phyloP scores from a whole-genome alignment of 2,113 vertebrate species.

The Paramisgurnus dabryanus region DNA sequence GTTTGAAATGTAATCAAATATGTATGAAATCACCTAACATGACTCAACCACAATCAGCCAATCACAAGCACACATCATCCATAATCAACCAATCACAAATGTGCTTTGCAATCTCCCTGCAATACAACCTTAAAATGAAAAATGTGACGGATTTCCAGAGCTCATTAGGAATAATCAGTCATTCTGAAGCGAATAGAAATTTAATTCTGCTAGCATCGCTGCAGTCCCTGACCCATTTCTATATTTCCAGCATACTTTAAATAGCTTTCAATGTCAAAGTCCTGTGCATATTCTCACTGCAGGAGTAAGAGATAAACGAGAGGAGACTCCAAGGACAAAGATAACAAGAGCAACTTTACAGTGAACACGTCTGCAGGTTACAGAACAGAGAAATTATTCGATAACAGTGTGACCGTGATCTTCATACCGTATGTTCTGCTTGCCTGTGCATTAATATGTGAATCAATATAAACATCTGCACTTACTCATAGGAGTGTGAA shows the following conservation, averaged over 20 bases:
- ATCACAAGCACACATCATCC: not conserved
- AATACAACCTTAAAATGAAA: not conserved
- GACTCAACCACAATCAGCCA: too few relatives aligned
- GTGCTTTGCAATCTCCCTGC: not conserved
- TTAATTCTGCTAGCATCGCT: conserved; percentile 27
- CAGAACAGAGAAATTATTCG: not conserved
- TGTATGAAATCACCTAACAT: not conserved
- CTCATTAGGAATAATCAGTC: conserved; percentile 32
- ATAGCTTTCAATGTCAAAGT: conserved; percentile 69
- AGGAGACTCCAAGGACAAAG: conserved; percentile 31
- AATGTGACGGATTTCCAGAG: not conserved
- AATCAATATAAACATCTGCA: not conserved
- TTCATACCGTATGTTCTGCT: too few relatives aligned
- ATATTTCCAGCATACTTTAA: conserved; percentile 68
- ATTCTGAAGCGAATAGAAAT: conserved; percentile 43
- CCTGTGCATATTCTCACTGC: conserved; percentile 46
- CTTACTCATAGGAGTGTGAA: conserved; percentile 96
- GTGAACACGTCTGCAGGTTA: not conserved
- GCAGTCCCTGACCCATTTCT: conserved; percentile 73
- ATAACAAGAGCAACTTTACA: conserved; percentile 4
- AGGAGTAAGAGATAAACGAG: conserved; percentile 25
- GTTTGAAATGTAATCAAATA: too few relatives aligned
- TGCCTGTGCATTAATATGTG: too few relatives aligned
- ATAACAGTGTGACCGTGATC: too few relatives aligned
- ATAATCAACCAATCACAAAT: not conserved